Evolutionary conservation across 2,888 invertebrate genomes (phyloP), one percentile per base, ranked within the genome.

Genomic region (Tuta absoluta): DNA sequence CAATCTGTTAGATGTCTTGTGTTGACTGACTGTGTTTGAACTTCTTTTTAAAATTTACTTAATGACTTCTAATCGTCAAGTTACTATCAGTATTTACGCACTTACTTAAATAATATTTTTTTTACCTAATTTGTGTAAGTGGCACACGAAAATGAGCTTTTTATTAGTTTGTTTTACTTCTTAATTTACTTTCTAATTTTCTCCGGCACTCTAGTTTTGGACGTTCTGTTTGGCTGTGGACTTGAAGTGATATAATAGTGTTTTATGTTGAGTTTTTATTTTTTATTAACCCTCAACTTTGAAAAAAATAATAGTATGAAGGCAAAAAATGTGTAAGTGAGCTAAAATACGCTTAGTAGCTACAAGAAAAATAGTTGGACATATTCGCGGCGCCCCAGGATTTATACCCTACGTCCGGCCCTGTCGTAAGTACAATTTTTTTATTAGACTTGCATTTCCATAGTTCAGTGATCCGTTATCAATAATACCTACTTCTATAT

Each of bases 391-490:
- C 11, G 45, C 45, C 45, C 45, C 45, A 45, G 45, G 45, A 45
- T 45, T 45, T 7, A 8, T 17, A 17, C 10, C 23, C 51, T 51
- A 19, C 11, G 11, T 51, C 21, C 51, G 19, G 3, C 51, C 51
- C 51, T 51, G 51, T 51, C 2, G 45, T 51, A 19, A 12, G 51
- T 51, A 51, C 49, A 5, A 5, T 1, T 49, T 49, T 49, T 49
- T 49, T 49, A 49, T 49, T 19, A 17, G 2, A 21, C 12, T 51
- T 23, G 21, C 12, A 51, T 51, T 51, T 51, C 51, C 10, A 21
- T 51, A 33, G 56, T 56, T 56, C 56, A 56, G 17, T 56, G 56
- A 56, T 56, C 33, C 24, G 28, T 56, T 56, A 56, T 56, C 56
- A 56, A n/a, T 17, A n/a, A 33, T n/a, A 56, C 33, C 33, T 56